Base-by-base conservation (phyloP, 2,797 vertebrate genomes). In the Cirrhinus molitorella region DNA sequence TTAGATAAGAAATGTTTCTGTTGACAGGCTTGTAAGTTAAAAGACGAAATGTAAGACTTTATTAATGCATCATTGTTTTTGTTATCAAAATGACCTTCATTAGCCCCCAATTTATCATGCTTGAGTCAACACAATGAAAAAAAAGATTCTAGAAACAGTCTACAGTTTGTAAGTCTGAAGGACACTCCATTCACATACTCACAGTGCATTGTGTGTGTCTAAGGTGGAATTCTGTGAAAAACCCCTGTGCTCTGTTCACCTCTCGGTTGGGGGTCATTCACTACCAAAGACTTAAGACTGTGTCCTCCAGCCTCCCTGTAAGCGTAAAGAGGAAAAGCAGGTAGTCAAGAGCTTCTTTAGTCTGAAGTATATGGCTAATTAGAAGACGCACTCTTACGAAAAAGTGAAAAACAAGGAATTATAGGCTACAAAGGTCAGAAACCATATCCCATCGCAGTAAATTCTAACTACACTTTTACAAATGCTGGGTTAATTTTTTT, bases 281-380 rank as follows among this genome's bases (percentile, higher is more conserved):
- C 72, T 86, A 61, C 79, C 85, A 91, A 89, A 89, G 90, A 90
- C 91, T 93, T 90, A 84, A 93, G 88, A 89, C 88, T n/a, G 85
- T 85, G 73, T 70, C 74, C 79, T 90, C 79, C 90, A 89, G 85
- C 45, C 74, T 91, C 77, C 74, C 75, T 88, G 83, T 81, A 87
- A 89, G 86, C 79, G 86, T 89, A 93, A 89, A 92, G 92, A 91
- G 87, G 70, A 88, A 92, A 89, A 40, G 88, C 91, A 79, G 88
- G 89, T 89, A 91, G 91, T 94, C 92, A 94, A 95, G 93, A 89
- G 92, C 89, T 92, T 87, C 89, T 90, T 87, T 83, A 89, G 88
- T 90, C 90, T 93, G 91, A 92, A 91, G 83, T 90, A 90, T 91
- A 65, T 61, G 85, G 89, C 93, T 95, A 94, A 96, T 95, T 92